Base-by-base conservation (phyloP, 2,888 invertebrate species). In the Argynnis bischoffii region DNA sequence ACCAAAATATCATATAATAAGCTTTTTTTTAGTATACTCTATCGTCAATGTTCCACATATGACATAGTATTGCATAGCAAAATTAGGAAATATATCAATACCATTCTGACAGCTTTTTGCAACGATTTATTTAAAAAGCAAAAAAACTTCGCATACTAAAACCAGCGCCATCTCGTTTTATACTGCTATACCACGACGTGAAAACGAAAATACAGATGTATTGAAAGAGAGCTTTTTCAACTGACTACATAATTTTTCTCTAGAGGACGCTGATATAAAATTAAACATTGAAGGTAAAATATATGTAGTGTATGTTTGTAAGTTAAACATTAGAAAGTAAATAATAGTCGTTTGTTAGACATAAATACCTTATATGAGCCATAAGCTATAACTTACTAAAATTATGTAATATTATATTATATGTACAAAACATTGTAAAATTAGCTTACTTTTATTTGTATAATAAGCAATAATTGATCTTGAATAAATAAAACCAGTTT, bases 401-500 rank as follows among this genome's bases (percentile, higher is more conserved):
- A n/a, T 21, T 11, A 26, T 47, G 21, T 21, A 21, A 15, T 2
- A 59, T 48, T 5, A 15, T 57, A 21, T 26, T 47, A 26, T n/a
- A 59, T 5, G 14, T 59, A 59, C 26, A 21, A 13, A 8, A 47
- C n/a, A 47, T 26, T 59, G 47, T 26, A n/a, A 6, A 26, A 16
- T 53, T 65, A 15, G 8, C 35, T 14, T 48, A 64, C 31, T 8
- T 55, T 47, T 55, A 31, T 55, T 16, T 55, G 26, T 57, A 59
- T 47, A 46, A 66, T 48, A 60, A 60, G 55, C 48, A 31, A 26
- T 53, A 31, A 56, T 14, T 46, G 47, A 63, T 63, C 50, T 56
- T 61, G 55, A 63, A 63, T 56, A 56, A 51, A 63, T 63, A 53
- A 51, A 63, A 63, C 63, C 50, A 31, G 67, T 67, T 61, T 31